Conservation (phyloP, 2,888 invertebrate genomes). For the Apomyelois bistriatella region DNA sequence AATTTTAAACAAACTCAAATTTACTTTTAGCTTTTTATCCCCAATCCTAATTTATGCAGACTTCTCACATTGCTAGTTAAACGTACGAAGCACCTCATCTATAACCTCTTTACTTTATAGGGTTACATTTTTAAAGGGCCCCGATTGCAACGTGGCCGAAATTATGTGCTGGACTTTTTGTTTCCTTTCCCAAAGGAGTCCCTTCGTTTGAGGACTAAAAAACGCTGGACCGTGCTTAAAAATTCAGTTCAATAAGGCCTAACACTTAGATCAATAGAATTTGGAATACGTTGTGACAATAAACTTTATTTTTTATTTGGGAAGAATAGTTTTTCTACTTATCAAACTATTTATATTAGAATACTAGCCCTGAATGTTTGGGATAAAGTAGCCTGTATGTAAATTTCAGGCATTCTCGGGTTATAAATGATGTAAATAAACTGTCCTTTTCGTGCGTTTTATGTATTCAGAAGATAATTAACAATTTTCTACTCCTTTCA, state of each 20-base stretch:
- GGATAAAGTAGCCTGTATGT: too few species aligned
- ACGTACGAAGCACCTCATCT: neutral
- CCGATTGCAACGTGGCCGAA: slow-evolving; percentile 24
- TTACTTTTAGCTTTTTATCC: too few species aligned
- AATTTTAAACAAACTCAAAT: too few species aligned
- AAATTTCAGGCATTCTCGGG: too few species aligned
- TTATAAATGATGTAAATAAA: too few species aligned
- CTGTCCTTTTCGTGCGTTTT: too few species aligned
- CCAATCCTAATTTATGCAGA: too few species aligned
- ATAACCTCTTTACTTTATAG: neutral
- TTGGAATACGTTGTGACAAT: neutral
- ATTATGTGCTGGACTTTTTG: slow-evolving; percentile 21
- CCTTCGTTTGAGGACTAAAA: neutral
- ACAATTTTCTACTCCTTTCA: too few species aligned
- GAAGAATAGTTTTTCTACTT: neutral
- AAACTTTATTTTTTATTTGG: neutral
- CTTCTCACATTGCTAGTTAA: too few species aligned
- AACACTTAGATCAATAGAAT: neutral
- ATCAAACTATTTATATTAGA: too few species aligned
- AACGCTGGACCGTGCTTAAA: neutral
- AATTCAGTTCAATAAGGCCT: neutral
- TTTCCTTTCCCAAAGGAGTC: slow-evolving; percentile 8
- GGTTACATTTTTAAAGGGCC: slow-evolving; percentile 60
- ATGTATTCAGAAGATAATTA: too few species aligned
- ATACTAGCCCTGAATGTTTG: too few species aligned